Evolutionary conservation across 2,113 vertebrate species (phyloP).

Genomic region (Tringa solitaria): DNA sequence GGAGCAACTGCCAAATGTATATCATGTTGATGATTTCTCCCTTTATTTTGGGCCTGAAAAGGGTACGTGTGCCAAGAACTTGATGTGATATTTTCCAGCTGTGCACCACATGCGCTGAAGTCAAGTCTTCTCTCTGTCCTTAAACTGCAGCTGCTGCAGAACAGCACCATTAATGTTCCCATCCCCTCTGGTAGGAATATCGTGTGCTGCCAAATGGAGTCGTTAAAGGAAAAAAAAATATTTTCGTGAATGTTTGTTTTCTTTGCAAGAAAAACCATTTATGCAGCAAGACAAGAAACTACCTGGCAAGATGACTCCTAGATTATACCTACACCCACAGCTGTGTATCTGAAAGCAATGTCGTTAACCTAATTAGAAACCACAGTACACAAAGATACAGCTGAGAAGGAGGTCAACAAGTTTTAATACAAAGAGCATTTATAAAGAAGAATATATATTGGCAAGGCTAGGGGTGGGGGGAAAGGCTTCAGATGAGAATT

Average conservation of each 20-base stretch:
- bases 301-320: neutral
- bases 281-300: neutral
- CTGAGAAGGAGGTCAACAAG: neutral
- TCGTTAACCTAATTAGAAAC: neutral
- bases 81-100: neutral
- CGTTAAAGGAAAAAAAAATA: neutral
- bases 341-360: accelerated
- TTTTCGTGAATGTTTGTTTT: neutral
- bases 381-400: neutral
- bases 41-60: neutral
- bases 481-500: neutral
- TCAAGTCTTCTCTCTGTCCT: neutral
- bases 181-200: neutral
- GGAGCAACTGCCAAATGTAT: neutral
- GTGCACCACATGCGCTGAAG: neutral
- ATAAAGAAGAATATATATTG: neutral
- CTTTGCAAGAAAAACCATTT: neutral
- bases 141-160: neutral
- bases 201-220: neutral
- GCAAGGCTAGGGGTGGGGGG: accelerated
- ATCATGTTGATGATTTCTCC: neutral
- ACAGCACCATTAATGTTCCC: neutral
- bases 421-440: neutral
- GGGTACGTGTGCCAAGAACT: neutral
- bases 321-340: neutral